Percentiles rank a stretch among this genome's conserved stretches.
Conservation (phyloP, 2,888 invertebrate genomes). For the Nasonia oneida region DNA sequence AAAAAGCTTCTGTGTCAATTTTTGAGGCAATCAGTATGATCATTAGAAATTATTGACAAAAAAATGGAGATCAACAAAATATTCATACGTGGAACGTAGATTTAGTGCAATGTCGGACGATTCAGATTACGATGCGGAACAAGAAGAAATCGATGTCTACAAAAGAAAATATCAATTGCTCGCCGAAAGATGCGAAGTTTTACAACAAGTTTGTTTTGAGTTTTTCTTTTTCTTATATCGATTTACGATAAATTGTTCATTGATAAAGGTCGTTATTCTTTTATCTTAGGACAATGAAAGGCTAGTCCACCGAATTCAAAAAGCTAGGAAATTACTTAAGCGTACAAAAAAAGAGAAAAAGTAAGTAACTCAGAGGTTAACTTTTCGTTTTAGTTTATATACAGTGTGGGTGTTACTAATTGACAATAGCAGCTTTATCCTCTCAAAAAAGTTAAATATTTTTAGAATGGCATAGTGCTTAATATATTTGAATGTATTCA, state of each 20-base stretch:
- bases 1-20: not conserved
- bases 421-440: not conserved
- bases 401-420: not conserved
- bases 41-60: not conserved
- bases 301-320: constrained; percentile 85
- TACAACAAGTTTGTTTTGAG: constrained; percentile 82
- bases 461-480: too few relatives aligned
- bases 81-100: constrained; percentile 8
- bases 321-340: constrained; percentile 85
- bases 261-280: not conserved
- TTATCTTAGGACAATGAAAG: constrained; percentile 85
- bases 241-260: constrained; percentile 6
- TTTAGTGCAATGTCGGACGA: constrained; percentile 81
- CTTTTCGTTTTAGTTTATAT: constrained; percentile 54
- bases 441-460: too few relatives aligned
- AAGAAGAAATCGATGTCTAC: constrained; percentile 84
- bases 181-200: constrained; percentile 86
- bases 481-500: not conserved
- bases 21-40: not conserved
- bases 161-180: constrained; percentile 87
- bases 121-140: constrained; percentile 82
- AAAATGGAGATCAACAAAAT: constrained; percentile 11
- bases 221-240: not conserved
- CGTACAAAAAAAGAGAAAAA: constrained; percentile 85
- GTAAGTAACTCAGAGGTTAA: constrained; percentile 72